Percentiles rank a stretch among this genome's conserved stretches.
Conservation (phyloP, 2,888 invertebrate species). For the Phrixothrix hirtus region DNA sequence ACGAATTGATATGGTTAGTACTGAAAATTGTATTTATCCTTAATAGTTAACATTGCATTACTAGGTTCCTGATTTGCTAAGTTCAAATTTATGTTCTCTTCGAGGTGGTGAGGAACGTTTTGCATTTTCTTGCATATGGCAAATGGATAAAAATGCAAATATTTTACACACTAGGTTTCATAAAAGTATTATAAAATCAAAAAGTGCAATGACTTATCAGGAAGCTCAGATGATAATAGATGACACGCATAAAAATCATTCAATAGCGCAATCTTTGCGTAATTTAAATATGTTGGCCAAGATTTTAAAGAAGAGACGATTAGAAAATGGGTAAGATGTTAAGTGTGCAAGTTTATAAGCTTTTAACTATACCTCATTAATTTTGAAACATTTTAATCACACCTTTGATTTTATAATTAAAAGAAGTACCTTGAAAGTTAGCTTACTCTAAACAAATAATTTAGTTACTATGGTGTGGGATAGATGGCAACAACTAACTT, state of each 20-base stretch:
- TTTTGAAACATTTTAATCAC: too few relatives aligned
- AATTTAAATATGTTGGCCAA: slow-evolving; percentile 87
- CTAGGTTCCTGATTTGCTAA: slow-evolving; percentile 74
- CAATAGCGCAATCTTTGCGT: slow-evolving; percentile 76
- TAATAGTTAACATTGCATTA: too few relatives aligned
- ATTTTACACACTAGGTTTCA: slow-evolving; percentile 80
- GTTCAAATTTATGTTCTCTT: slow-evolving; percentile 94
- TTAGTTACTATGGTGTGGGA: too few relatives aligned
- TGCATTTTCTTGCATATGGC: slow-evolving; percentile 97
- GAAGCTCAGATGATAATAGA: slow-evolving; percentile 95
- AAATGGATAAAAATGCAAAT: slow-evolving; percentile 81
- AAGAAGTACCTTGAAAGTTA: too few relatives aligned
- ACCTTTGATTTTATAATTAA: background rate
- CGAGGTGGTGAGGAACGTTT: slow-evolving; percentile 88
- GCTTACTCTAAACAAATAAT: too few relatives aligned
- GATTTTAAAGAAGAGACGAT: slow-evolving; percentile 79
- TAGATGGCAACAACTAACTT: too few relatives aligned
- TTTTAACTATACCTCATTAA: too few relatives aligned
- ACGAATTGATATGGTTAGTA: slow-evolving; percentile 82
- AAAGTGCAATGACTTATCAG: slow-evolving; percentile 94
- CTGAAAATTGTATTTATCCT: too few relatives aligned
- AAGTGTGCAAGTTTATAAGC: too few relatives aligned
- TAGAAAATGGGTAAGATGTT: slow-evolving; percentile 83
- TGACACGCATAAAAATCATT: slow-evolving; percentile 71
- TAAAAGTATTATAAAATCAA: slow-evolving; percentile 91